Evolutionary conservation across 1,140 invertebrate genomes (phyloP), one percentile per base, ranked within the genome.

Genomic region (Drosophila kohkoa): DNA sequence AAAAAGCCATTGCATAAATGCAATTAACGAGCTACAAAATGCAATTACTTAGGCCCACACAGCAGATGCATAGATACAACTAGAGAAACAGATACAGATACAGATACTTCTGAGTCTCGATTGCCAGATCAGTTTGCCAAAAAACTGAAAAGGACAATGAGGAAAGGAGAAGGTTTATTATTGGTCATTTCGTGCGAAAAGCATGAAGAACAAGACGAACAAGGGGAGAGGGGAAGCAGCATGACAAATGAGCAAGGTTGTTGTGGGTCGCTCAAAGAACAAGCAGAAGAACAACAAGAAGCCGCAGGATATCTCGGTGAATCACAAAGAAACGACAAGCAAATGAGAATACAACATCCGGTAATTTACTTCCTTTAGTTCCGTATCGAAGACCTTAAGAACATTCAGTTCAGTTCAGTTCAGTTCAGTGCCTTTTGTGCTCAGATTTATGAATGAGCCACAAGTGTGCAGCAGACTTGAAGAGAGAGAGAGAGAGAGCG

Each of bases 281-380:
- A 88, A 70, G 88, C n/a, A n/a, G n/a, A n/a, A 30, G 32, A 87
- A 77, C 38, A 41, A 43, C 5, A 43, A 43, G 41, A 4, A 78
- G 85, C 83, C 85, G 81, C 87, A 90, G 82, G 79, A 90, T 73
- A 90, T 87, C 73, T 80, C 67, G 67, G 59, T 85, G 75, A 88
- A 83, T 89, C 83, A 88, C 80, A 91, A 90, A 91, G 79, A 82
- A 38, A 87, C 72, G 80, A 88, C 79, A 80, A 82, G 80, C 69
- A 80, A 89, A 91, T 91, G 81, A 91, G 89, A 89, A 91, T 81
- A 91, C 85, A 89, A 91, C 90, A 91, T 91, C 90, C 90, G 90
- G 90, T 91, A 91, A 91, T 91, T 91, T 91, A 87, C 89, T 91
- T 91, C 90, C 90, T 90, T 90, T 90, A 88, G 78, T 90, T 83